Conservation (phyloP, 2,113 vertebrate species). For the Azemiops feae region DNA sequence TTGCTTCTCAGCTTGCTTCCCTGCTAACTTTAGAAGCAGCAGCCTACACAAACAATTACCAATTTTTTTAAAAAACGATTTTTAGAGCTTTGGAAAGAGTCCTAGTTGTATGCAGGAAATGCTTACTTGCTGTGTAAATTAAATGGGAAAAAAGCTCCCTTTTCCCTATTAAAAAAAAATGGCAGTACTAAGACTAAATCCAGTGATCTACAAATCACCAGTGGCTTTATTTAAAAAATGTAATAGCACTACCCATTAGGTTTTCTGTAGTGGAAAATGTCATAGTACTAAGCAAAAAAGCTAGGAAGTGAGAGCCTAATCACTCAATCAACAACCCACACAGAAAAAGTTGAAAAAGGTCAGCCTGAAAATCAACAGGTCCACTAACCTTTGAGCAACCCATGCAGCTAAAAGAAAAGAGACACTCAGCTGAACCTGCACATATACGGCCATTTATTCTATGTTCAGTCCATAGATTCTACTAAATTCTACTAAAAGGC, state of each 20-base stretch:
- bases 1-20: neutral
- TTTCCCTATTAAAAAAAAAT: neutral
- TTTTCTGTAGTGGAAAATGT: neutral
- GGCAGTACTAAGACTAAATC: neutral
- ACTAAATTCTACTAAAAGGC: neutral
- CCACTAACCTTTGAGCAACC: neutral
- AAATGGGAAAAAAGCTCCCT: neutral
- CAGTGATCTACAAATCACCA: neutral
- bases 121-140: slow-evolving; percentile 7
- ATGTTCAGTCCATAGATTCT: neutral
- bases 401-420: neutral
- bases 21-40: neutral
- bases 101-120: neutral
- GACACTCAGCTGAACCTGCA: neutral
- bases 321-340: slow-evolving; percentile 10
- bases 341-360: slow-evolving; percentile 6
- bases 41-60: neutral
- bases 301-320: slow-evolving; percentile 3
- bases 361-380: slow-evolving; percentile 13
- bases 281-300: neutral
- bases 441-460: neutral
- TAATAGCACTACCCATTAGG: neutral
- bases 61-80: neutral
- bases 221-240: slow-evolving; percentile 9
- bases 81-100: neutral